Percentiles rank a stretch among this genome's conserved stretches.
Conservation (phyloP, 2,797 vertebrate genomes). For the Leucoraja ocellata region DNA sequence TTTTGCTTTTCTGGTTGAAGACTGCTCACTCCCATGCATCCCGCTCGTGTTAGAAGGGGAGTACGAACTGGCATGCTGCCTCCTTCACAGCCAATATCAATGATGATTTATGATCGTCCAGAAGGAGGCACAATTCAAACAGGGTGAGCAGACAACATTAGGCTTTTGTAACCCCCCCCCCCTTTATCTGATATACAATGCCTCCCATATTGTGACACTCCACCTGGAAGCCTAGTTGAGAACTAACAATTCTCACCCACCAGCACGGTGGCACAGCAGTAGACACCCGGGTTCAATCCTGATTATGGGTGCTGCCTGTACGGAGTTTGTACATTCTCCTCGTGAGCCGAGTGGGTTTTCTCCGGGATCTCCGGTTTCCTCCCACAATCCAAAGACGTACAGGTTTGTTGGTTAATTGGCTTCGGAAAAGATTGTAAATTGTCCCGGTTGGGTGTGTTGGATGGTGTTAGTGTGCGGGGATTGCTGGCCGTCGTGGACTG, state of each 20-base stretch:
- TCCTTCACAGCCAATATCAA: background rate
- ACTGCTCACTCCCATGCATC: conserved; percentile 24
- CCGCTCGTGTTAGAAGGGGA: background rate
- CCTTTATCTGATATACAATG: background rate
- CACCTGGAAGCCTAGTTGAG: background rate
- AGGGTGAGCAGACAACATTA: background rate
- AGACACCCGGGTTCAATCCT: no score
- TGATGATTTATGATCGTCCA: background rate
- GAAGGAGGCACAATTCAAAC: conserved; percentile 28
- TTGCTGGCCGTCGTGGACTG: no score
- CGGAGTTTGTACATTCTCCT: no score
- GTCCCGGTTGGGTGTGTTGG: no score
- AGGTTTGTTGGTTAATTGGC: no score
- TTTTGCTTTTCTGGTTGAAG: conserved; percentile 12
- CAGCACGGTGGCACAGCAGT: no score
- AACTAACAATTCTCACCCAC: background rate
- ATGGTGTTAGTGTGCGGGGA: no score
- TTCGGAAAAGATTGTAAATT: no score
- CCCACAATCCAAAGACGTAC: no score
- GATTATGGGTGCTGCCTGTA: no score
- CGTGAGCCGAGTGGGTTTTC: no score
- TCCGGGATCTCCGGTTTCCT: no score
- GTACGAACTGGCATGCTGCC: conserved; percentile 3
- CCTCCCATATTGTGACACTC: background rate
- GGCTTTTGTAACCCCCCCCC: background rate